A percentile compares a stretch with the other conserved stretches of the same genome.
Evolutionary conservation across 1,140 invertebrate genomes (phyloP).

Genomic region (Pogonomyrmex barbatus): DNA sequence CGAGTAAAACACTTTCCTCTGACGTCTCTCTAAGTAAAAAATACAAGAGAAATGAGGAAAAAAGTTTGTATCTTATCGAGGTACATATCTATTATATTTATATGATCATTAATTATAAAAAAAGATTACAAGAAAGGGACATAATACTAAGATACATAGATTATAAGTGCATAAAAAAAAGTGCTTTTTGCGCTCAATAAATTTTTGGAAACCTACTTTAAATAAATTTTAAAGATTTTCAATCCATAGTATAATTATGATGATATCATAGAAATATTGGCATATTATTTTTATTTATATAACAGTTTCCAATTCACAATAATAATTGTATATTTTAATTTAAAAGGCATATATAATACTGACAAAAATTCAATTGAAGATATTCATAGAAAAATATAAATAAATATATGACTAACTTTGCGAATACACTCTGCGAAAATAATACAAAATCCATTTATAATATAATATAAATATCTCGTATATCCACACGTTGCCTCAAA

Average conservation of each 20-base stretch:
- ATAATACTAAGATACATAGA: background rate
- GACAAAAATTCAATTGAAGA: slow-evolving; percentile 10
- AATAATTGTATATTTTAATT: slow-evolving; percentile 17
- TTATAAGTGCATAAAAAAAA: background rate
- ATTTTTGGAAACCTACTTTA: background rate
- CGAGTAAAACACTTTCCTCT: background rate
- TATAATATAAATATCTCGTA: slow-evolving; percentile 27
- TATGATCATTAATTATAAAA: background rate
- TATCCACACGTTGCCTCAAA: slow-evolving; percentile 11
- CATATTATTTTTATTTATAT: slow-evolving; percentile 10
- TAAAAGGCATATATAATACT: background rate
- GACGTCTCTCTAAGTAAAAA: background rate
- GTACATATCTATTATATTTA: background rate
- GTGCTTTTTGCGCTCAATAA: background rate
- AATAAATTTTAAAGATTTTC: background rate
- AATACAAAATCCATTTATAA: background rate
- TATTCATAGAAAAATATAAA: background rate
- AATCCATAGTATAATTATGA: background rate
- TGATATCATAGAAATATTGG: background rate
- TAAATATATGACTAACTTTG: background rate
- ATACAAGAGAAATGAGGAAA: background rate
- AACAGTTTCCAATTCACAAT: background rate
- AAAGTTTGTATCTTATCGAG: background rate
- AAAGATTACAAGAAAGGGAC: background rate
- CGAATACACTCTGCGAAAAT: background rate